Base-by-base conservation (phyloP, 2,888 invertebrate genomes). In the Alentia gelatinosa region DNA sequence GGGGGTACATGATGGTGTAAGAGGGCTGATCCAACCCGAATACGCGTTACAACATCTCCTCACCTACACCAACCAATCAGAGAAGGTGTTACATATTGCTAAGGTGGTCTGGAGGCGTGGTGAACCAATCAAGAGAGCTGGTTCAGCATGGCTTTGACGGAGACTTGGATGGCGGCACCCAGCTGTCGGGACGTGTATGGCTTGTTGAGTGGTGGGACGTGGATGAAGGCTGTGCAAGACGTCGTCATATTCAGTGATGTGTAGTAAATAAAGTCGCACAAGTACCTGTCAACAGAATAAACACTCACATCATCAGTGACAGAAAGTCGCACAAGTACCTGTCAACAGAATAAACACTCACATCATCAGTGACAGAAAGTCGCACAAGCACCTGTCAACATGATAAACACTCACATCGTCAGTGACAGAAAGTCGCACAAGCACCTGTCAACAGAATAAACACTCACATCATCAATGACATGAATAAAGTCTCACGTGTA, bases 211-310 rank as follows among this genome's bases (percentile, higher is more conserved):
- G 97, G 97, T 0, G 98, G 98, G 1, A 98, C 98, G 95, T 98
- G 98, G 30, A 98, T 97, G 95, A 98, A 98, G 23, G 98, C 96
- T 0, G 97, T 97, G 90, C 97, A 96, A 47, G 94, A 93, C 89
- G 94, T 94, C 96, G 97, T 97, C 35, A 97, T 97, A 93, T 97
- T 97, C 56, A 98, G 96, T 0, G 98, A 98, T 37, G 97, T 97
- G 96, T 97, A 98, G 96, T 97, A 98, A 90, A 97, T 97, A 96
- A 97, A 98, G 96, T 98, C 98, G 95, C 98, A 98, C 1, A 98
- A 96, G 95, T 97, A 98, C 96, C 98, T 96, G 94, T 19, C 92
- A 92, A 88, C n/a, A n/a, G 7, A 68, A 68, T 30, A 3, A 68
- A 68, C 56, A 56, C 3, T 19, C 47, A 12, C 19, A 47, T 19